Base-by-base conservation (phyloP, 2,797 vertebrate genomes). In the Sternarchorhynchus goeldii region DNA sequence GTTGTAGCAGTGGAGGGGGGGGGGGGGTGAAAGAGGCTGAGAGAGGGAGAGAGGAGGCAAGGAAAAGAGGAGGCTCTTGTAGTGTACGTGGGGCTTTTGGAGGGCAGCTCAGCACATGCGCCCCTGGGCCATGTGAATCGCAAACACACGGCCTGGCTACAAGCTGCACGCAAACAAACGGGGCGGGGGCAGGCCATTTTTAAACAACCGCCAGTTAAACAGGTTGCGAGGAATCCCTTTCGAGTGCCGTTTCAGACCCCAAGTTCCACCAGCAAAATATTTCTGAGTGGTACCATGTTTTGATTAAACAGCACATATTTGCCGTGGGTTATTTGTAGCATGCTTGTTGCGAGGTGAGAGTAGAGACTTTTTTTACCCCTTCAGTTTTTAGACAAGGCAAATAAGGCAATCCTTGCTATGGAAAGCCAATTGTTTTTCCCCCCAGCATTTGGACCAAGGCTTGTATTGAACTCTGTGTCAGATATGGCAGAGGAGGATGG, bases 61-160 rank as follows among this genome's bases (percentile, higher is more conserved):
- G 58, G n/a, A 29, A 81, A 74, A 79, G 76, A 90, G 84, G 81
- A 86, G 85, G 83, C 89, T 89, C 89, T 91, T 90, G 87, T 89
- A 88, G 88, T 88, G 87, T 87, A 82, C 45, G 2, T 58, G 60
- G 87, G 90, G 90, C 89, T 89, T 91, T 79, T 91, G 86, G 88
- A 90, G 79, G 83, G 45, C 78, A 88, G 87, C 55, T 86, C 84
- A 85, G 88, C 89, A 91, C 90, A 91, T 88, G 85, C 85, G 78
- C 89, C 87, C 87, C 90, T 88, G 87, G 83, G 83, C 91, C 91
- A 92, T 92, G 92, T 93, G 90, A 93, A 93, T 89, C 86, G 89
- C 91, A 93, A 93, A 94, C 90, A 92, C 86, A 87, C 75, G 58
- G 82, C 90, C 90, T 85, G 87, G 86, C 88, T 85, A 77, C 87